Base-by-base conservation (phyloP, 2,888 invertebrate genomes). In the Hydraecia micacea region DNA sequence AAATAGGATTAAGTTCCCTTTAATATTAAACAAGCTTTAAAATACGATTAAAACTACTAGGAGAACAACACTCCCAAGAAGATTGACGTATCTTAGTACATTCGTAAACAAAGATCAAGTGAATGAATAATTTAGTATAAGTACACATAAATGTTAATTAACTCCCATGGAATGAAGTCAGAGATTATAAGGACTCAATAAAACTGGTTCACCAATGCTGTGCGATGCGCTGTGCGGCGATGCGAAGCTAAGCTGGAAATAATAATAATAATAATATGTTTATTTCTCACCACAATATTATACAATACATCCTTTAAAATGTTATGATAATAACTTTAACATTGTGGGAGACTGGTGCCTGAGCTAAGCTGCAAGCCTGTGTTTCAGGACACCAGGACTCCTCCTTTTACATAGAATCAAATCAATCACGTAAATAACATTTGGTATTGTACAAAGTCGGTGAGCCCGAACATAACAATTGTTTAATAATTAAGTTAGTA, bases 61-160 rank as follows among this genome's bases (percentile, higher is more conserved):
- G 32, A 62, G 7, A 18, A 39, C 69, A 75, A 32, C n/a, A 62
- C n/a, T 62, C 25, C 21, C 11, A 28, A 68, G 18, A 15, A 83
- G 52, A 39, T 77, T 42, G 36, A 69, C 32, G n/a, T 58, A 65
- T 63, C 65, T 28, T 13, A 62, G n/a, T 46, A 78, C 49, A 75
- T 63, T 72, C 62, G 69, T 42, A 66, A 75, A 84, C 49, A 66
- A 81, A 83, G 46, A 73, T 65, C 36, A 70, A 73, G 68, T 49
- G 39, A 73, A 70, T 70, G 60, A 75, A 83, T 79, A 73, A 73
- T 73, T 81, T 73, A 81, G 46, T 79, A 79, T 60, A 86, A 68
- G 79, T 71, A 70, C 65, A 77, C 58, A 76, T 79, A 74, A 79
- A 86, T 81, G 68, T 67, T 85, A 85, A 86, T 86, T 80, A 85